Conservation (phyloP, 2,888 invertebrate genomes). For the Dryocosmus kuriphilus region DNA sequence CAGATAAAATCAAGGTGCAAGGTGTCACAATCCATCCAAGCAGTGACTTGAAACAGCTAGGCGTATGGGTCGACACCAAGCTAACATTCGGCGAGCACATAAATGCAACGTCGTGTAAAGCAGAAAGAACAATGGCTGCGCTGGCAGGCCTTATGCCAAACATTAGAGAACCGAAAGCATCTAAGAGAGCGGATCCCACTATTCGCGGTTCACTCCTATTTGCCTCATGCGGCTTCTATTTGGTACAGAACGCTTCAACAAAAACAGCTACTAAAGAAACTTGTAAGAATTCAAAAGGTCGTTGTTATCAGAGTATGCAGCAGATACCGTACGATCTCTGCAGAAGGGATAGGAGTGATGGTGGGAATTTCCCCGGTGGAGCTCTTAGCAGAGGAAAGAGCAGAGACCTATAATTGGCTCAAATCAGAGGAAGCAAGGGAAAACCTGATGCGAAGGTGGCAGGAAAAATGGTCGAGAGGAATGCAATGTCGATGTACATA, state of each 20-base stretch:
- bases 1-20: neutral
- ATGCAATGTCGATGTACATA: too few relatives aligned
- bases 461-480: too few relatives aligned
- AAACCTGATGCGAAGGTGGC: neutral
- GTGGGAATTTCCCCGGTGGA: neutral
- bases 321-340: neutral
- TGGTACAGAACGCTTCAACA: neutral
- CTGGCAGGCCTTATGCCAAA: conserved; percentile 49
- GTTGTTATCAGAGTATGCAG: neutral
- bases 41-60: conserved; percentile 41
- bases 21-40: neutral
- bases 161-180: conserved; percentile 38
- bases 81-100: conserved; percentile 26
- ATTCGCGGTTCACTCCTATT: neutral
- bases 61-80: conserved; percentile 40
- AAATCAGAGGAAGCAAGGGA: neutral
- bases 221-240: neutral
- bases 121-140: conserved; percentile 25
- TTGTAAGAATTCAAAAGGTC: neutral
- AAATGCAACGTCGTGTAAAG: conserved; percentile 10
- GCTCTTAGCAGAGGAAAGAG: neutral
- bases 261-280: neutral
- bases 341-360: neutral
- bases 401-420: neutral
- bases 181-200: neutral